Percentiles rank a stretch among this genome's conserved stretches.
These are phyloP conservation scores for Dufourea novaeangliae DNA, from an alignment of 1,140 invertebrate species.

Conservation along the genomic window DNA sequence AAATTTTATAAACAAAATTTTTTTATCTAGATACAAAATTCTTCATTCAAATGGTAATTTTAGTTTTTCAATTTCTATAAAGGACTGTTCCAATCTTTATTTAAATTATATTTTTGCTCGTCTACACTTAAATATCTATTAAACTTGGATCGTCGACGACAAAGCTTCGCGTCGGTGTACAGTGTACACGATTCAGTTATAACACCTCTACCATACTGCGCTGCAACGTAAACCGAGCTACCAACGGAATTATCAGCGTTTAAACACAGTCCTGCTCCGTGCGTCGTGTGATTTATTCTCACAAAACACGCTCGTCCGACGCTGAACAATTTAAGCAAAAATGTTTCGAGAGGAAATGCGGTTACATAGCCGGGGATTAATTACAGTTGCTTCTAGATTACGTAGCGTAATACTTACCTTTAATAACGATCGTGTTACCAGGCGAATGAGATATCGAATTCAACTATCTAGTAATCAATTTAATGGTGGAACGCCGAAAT, in stretches of 20 bases:
- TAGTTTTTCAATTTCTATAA: no score
- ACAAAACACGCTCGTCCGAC: background rate
- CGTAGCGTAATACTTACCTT: slow-evolving; percentile 52
- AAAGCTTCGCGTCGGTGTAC: no score
- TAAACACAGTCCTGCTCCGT: background rate
- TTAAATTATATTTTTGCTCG: no score
- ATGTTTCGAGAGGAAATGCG: slow-evolving; percentile 47
- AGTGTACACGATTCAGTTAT: no score
- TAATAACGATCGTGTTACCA: slow-evolving; percentile 43
- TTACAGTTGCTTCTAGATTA: slow-evolving; percentile 54
- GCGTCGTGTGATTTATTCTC: background rate
- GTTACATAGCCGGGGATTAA: slow-evolving; percentile 41
- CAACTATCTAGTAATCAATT: slow-evolving; percentile 30
- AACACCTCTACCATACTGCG: no score
- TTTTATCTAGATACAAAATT: no score
- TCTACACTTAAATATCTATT: no score
- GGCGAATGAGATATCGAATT: slow-evolving; percentile 37
- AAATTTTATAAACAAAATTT: no score
- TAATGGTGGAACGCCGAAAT: slow-evolving; percentile 28
- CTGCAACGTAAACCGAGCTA: no score
- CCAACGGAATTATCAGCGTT: background rate
- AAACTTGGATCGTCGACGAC: no score
- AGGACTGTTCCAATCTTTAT: no score
- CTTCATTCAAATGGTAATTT: no score
- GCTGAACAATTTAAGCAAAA: slow-evolving; percentile 43